Evolutionary conservation across 2,888 invertebrate genomes (phyloP).

Genomic region (Pseudococcus jackbeardsleyi): DNA sequence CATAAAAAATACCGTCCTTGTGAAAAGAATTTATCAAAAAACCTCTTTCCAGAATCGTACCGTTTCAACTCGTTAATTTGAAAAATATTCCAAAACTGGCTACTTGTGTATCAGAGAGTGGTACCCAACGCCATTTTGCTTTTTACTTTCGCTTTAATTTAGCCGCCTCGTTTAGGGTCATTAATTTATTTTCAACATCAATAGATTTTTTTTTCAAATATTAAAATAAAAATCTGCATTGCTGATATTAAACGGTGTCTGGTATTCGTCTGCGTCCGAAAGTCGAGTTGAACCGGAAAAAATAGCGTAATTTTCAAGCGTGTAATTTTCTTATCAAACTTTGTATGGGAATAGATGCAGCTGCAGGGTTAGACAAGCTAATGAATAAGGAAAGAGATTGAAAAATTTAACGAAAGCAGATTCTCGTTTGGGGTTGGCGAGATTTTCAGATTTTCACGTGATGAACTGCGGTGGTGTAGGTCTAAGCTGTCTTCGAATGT

Average conservation of each 20-base stretch:
- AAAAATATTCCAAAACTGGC: not conserved
- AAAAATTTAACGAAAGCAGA: constrained; percentile 25
- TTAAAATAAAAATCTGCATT: not conserved
- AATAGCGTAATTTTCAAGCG: constrained; percentile 30
- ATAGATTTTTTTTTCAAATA: not conserved
- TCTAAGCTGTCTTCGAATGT: not conserved
- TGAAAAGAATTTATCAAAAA: constrained; percentile 23
- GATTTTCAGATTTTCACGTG: not conserved
- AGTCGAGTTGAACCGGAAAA: not conserved
- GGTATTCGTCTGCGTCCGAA: not conserved
- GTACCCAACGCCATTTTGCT: constrained; percentile 40
- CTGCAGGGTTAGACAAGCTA: constrained; percentile 25
- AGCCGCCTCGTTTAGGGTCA: not conserved
- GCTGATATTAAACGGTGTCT: not conserved
- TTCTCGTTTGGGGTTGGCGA: not conserved
- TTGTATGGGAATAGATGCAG: constrained; percentile 30
- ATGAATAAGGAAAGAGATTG: constrained; percentile 37
- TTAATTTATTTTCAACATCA: constrained; percentile 49
- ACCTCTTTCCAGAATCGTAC: not conserved
- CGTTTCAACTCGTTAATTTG: constrained; percentile 20
- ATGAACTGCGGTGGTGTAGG: not conserved
- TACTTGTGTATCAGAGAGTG: not conserved
- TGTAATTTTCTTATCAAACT: constrained; percentile 40
- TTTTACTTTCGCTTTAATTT: constrained; percentile 49
- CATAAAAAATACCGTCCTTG: not conserved